Percentiles rank a stretch among this genome's conserved stretches.
phyloP scores from a whole-genome alignment of 53 echinoderm and acorn worm species.

The Pentamera pediparva region DNA sequence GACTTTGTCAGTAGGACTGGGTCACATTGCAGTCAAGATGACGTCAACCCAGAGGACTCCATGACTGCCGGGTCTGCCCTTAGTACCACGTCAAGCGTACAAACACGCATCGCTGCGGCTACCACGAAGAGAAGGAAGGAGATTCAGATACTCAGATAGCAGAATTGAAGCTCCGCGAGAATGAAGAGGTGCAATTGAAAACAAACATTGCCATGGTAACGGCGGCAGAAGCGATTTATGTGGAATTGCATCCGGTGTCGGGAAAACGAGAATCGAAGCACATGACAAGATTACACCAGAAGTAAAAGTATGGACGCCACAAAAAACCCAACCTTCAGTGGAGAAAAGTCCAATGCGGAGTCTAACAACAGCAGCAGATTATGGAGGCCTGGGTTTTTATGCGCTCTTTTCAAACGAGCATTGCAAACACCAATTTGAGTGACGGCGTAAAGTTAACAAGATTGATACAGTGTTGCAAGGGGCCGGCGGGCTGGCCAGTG shows the following conservation, averaged over 20 bases:
- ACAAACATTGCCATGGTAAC: constrained; percentile 16
- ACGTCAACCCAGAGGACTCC: neutral
- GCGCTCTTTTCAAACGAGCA: neutral
- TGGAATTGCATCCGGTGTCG: neutral
- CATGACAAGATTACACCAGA: neutral
- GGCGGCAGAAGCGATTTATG: constrained; percentile 38
- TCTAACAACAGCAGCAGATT: neutral
- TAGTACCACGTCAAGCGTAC: neutral
- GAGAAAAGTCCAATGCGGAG: too few relatives aligned
- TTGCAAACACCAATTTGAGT: neutral
- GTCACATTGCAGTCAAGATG: too few relatives aligned
- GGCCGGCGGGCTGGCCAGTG: neutral
- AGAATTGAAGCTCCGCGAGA: constrained; percentile 30
- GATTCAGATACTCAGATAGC: constrained; percentile 27
- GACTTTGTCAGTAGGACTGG: too few relatives aligned
- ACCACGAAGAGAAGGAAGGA: constrained; percentile 4
- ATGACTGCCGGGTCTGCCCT: neutral
- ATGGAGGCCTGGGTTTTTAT: neutral
- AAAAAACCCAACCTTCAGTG: neutral
- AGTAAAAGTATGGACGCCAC: neutral
- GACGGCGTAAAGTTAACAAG: neutral
- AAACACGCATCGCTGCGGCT: neutral
- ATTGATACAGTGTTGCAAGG: neutral
- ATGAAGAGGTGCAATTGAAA: constrained; percentile 6
- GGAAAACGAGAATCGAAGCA: neutral